Base-by-base conservation (phyloP, 2,113 vertebrate species). In the Malurus cyaneus region DNA sequence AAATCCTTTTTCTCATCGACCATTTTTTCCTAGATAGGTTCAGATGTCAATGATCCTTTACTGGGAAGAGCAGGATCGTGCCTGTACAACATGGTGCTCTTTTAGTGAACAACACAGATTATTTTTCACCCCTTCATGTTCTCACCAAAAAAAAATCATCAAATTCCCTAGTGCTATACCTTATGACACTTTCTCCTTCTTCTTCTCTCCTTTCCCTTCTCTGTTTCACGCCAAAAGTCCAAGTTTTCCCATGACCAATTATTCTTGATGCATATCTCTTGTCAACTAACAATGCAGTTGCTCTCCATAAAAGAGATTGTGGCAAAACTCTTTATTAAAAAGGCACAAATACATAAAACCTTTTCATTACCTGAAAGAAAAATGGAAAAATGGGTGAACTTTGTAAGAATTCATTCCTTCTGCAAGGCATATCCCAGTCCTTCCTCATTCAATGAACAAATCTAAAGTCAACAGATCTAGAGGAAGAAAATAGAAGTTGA, bases 1-100 rank as follows among this genome's bases (percentile, higher is more conserved):
- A 88, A 94, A 89, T 85, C 18, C n/a, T 53, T 36, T 88, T 93
- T 86, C 73, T 91, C 73, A 69, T 76, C 36, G 54, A 65, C 8
- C 4, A 6, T 76, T 91, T 94, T 80, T 57, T 36, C 42, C 70
- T 53, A 69, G 19, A 56, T 80, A 0, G 2, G 46, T 80, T 69
- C 66, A 89, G 57, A 46, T 93, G 39, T 93, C 91, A 93, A 54
- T 84, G 69, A 57, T 18, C 61, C 42, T 91, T 64, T 82, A 85
- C 39, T 49, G 39, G 53, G 70, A 85, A 87, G 28, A 72, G 9
- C 31, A 72, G 61, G 41, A n/a, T 91, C 64, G 44, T 78, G 49
- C 24, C 53, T 80, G 42, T 95, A 57, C 57, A 94, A 29, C 32
- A 14, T 49, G 78, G 20, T 72, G 19, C 11, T 94, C 80, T 80